Percentiles rank a stretch among this genome's conserved stretches.
Conservation (phyloP, 1,140 invertebrate genomes). For the Ceratina calcarata region DNA sequence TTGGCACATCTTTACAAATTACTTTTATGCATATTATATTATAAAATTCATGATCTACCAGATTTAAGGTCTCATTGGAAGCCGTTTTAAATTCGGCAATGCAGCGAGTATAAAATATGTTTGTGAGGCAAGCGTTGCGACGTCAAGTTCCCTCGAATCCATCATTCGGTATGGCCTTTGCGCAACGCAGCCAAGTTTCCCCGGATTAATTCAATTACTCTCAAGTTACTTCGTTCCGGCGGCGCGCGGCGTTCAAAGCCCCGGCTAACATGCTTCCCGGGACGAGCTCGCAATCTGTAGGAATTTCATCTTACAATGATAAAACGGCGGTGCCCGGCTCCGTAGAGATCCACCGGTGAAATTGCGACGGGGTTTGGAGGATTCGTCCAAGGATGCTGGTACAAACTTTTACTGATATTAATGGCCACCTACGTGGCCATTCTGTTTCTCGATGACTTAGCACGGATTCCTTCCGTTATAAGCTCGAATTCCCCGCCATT, state of each 20-base stretch:
- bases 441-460: conserved; percentile 58
- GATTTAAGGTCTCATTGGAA: no score
- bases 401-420: conserved; percentile 62
- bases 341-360: conserved; percentile 10
- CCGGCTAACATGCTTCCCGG: background rate
- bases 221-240: conserved; percentile 3
- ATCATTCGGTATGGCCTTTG: background rate
- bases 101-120: no score
- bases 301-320: conserved; percentile 49
- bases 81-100: no score
- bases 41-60: no score
- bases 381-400: conserved; percentile 48
- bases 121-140: no score
- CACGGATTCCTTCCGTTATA: conserved; percentile 63
- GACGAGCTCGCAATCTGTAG: conserved; percentile 26
- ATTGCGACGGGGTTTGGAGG: conserved; percentile 33
- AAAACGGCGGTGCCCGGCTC: conserved; percentile 5
- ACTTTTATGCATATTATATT: no score
- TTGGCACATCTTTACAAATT: no score
- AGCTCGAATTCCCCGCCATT: conserved; percentile 60
- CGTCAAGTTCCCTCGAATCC: background rate
- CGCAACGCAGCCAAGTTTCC: background rate
- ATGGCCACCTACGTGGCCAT: conserved; percentile 56
- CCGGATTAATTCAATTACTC: conserved; percentile 27
- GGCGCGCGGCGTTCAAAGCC: background rate